A percentile compares a stretch with the other conserved stretches of the same genome.
phyloP scores from a whole-genome alignment of 1,140 invertebrate species.

The Bombus turneri region DNA sequence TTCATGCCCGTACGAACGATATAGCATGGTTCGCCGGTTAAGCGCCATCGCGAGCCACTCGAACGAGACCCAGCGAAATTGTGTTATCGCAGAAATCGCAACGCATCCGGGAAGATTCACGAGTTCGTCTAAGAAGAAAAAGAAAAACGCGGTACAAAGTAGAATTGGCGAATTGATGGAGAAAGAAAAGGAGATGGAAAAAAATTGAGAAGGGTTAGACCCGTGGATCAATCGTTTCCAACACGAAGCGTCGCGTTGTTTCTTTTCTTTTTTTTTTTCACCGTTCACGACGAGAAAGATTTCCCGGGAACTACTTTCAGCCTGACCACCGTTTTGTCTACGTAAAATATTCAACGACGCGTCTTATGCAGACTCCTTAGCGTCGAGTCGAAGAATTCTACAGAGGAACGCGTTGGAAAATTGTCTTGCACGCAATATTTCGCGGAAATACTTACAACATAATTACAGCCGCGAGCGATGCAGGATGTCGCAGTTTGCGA shows the following conservation, averaged over 20 bases:
- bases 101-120: conserved; percentile 13
- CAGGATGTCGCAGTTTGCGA: conserved; percentile 67
- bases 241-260: neutral
- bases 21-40: conserved; percentile 43
- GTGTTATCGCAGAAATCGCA: conserved; percentile 31
- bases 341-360: neutral
- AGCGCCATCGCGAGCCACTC: conserved; percentile 29
- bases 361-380: conserved; percentile 4
- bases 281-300: neutral
- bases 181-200: neutral
- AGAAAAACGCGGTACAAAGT: too few species aligned
- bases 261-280: neutral
- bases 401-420: conserved; percentile 39
- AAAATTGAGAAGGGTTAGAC: neutral
- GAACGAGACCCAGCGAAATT: conserved; percentile 36
- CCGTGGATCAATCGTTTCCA: neutral
- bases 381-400: neutral
- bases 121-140: too few species aligned
- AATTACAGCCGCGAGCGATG: conserved; percentile 44
- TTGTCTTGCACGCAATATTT: conserved; percentile 59
- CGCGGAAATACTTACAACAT: conserved; percentile 58
- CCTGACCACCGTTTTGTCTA: neutral
- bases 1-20: conserved; percentile 55
- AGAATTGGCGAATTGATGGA: neutral
- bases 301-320: neutral